Base-by-base conservation (phyloP, 2,113 vertebrate genomes). In the Mormoops blainvillei region DNA sequence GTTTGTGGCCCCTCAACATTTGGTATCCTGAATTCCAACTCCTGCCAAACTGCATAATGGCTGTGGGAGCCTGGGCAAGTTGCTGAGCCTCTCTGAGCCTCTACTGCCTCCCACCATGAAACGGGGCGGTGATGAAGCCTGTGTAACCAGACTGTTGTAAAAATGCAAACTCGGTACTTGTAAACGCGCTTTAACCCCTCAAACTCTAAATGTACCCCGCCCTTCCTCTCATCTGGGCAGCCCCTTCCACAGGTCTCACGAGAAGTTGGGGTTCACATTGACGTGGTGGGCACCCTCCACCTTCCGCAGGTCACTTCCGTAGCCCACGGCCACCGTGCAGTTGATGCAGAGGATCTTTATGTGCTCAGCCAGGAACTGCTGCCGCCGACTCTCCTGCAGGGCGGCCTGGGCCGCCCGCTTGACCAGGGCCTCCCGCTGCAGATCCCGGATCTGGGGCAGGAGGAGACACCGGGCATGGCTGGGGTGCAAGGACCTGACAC, bases 251-350 rank as follows among this genome's bases (percentile, higher is more conserved):
- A 19, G 36, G 43, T 92, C 99, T 99, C 97, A 99, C 99, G 97
- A 19, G 65, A 99, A 99, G 5, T 82, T 70, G 13, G 98, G 98
- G 97, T 99, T 99, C 98, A 99, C 18, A 7, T 99, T 99, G 92
- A 99, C 97, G 0, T 99, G 98, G 97, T 99, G 99, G 1, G 85
- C 63, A 9, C 98, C 98, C 70, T 99, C 99, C 88, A 99, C 98
- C 0, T 98, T 97, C 95, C 98, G 98, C 20, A 99, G 97, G 98
- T 99, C 99, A 0, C 96, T 98, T 87, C 99, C 99, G 0, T 63
- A 90, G 95, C 99, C 99, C 95, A 99, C 99, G 0, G 95, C 50
- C 13, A 0, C 0, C 3, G 97, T 98, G 94, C 99, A 99, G 98
- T 97, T 98, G 76, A 98, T 73, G 3, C 99, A 99, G 94, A 98